These are phyloP conservation scores for Drosophila tani DNA, from an alignment of 1,140 invertebrate species.

Conservation along the genomic window DNA sequence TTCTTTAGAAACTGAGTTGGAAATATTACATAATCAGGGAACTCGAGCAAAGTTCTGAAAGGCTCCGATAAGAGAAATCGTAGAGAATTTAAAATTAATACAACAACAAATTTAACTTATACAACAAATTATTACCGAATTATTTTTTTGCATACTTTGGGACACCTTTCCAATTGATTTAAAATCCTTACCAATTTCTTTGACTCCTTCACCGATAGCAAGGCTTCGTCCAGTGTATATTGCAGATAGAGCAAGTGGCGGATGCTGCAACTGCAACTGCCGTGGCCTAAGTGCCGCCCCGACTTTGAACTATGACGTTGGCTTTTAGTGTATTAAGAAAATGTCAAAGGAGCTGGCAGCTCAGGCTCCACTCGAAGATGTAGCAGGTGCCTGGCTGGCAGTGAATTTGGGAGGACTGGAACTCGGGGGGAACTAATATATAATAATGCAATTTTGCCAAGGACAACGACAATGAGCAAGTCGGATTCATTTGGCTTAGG, in stretches of 20 bases:
- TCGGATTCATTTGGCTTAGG: slow-evolving; percentile 74
- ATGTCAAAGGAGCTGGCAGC: slow-evolving; percentile 53
- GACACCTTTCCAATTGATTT: not conserved
- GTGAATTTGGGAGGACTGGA: not conserved
- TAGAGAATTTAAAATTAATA: not conserved
- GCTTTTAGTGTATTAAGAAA: slow-evolving; percentile 80
- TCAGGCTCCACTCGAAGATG: slow-evolving; percentile 31
- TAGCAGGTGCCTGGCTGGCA: slow-evolving; percentile 35
- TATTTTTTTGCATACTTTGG: not conserved
- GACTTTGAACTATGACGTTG: slow-evolving; percentile 78
- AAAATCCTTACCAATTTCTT: not conserved
- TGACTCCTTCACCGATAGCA: not conserved
- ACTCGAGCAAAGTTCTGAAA: not conserved
- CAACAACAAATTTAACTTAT: too few species aligned
- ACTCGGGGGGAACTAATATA: slow-evolving; percentile 55
- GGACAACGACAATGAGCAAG: slow-evolving; percentile 56
- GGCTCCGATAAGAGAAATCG: not conserved
- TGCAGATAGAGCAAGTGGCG: slow-evolving; percentile 12
- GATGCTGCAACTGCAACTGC: slow-evolving; percentile 63
- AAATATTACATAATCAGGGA: too few species aligned
- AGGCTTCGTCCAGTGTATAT: not conserved
- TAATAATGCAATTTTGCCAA: slow-evolving; percentile 75
- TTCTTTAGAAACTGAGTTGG: too few species aligned
- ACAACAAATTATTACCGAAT: not conserved
- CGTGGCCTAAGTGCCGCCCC: slow-evolving; percentile 68